phyloP scores from a whole-genome alignment of 2,113 vertebrate genomes.

The Kryptolebias marmoratus region DNA sequence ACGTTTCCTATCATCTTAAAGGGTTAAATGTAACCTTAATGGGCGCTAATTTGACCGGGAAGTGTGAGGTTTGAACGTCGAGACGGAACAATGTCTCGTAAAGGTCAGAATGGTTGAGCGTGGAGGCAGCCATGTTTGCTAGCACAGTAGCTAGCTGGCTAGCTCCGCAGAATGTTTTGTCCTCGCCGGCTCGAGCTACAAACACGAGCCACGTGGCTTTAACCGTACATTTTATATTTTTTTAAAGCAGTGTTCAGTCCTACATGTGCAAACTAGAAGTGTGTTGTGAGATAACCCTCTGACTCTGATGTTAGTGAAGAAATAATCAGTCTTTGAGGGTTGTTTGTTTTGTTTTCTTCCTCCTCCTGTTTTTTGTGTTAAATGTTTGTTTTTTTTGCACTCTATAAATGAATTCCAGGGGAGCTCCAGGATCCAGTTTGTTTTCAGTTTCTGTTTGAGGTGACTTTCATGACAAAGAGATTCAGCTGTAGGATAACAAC shows the following conservation, averaged over 20 bases:
- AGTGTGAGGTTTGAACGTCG: accelerated
- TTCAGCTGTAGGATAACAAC: background rate
- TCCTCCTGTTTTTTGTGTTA: background rate
- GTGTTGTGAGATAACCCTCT: background rate
- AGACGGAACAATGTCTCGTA: constrained; percentile 64
- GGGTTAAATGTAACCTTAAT: accelerated
- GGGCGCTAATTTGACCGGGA: accelerated
- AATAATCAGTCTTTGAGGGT: background rate
- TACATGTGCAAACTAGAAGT: background rate
- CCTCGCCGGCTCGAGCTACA: constrained; percentile 9
- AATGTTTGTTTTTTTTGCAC: background rate
- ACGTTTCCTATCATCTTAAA: too few species aligned
- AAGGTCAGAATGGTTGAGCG: constrained; percentile 84
- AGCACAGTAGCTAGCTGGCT: constrained; percentile 33
- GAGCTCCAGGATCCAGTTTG: background rate
- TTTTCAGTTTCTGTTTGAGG: constrained; percentile 15
- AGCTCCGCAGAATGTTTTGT: constrained; percentile 53
- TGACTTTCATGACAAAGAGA: background rate
- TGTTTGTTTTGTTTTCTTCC: background rate
- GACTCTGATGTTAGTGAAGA: too few species aligned
- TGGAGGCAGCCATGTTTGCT: constrained; percentile 84
- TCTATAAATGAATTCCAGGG: background rate
- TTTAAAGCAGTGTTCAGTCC: background rate
- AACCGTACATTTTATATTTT: background rate
- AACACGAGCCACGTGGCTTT: background rate